Evolutionary conservation across 2,888 invertebrate species (phyloP).

Genomic region (Prosapia bicincta): DNA sequence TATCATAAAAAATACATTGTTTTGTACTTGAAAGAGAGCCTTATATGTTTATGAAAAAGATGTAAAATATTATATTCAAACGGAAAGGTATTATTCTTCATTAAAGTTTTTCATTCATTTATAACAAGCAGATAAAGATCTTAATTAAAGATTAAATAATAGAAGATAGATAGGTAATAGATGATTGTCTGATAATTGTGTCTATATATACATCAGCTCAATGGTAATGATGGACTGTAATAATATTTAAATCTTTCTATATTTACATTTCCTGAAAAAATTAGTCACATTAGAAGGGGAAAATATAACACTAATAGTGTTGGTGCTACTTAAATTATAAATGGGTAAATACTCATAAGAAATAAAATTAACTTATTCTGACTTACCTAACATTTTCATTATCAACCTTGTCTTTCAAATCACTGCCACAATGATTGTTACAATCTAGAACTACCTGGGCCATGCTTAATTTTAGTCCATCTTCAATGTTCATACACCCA

Average conservation of each 20-base stretch:
- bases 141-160: too few relatives aligned
- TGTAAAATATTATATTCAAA: too few relatives aligned
- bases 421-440: not conserved
- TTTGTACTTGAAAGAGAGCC: too few relatives aligned
- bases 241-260: not conserved
- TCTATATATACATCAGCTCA: too few relatives aligned
- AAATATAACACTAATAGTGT: not conserved
- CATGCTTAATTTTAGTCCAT: not conserved
- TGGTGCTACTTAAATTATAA: not conserved
- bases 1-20: too few relatives aligned
- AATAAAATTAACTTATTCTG: not conserved
- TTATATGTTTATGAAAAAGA: too few relatives aligned
- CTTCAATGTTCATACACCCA: not conserved
- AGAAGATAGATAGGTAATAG: too few relatives aligned
- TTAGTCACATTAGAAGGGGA: not conserved
- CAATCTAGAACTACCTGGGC: not conserved
- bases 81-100: too few relatives aligned
- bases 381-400: not conserved
- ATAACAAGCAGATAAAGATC: too few relatives aligned
- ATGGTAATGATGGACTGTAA: too few relatives aligned
- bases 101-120: too few relatives aligned
- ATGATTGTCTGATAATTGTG: too few relatives aligned
- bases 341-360: not conserved
- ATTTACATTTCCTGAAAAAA: not conserved
- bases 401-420: not conserved